Evolutionary conservation across 2,797 vertebrate species (phyloP).

Genomic region (Scolopax rusticola): DNA sequence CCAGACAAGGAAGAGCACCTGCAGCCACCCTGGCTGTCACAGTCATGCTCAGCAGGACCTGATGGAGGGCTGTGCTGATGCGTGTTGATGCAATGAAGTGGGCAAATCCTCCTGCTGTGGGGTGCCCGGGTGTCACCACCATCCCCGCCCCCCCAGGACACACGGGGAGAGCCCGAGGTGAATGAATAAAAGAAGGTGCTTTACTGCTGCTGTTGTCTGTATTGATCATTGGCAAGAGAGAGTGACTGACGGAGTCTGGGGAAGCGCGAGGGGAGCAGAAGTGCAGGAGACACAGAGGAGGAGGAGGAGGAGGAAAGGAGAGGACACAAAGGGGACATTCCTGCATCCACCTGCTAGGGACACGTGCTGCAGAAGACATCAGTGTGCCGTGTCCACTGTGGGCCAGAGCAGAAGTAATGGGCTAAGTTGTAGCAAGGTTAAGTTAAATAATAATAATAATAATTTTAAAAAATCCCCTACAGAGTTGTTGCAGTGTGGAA

Average conservation of each 20-base stretch:
- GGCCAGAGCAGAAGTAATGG: neutral
- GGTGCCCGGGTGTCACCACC: neutral
- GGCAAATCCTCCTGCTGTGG: neutral
- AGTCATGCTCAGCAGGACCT: neutral
- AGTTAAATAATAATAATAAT: neutral
- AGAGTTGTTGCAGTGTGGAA: neutral
- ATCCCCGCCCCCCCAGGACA: neutral
- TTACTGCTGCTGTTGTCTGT: neutral
- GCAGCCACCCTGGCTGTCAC: neutral
- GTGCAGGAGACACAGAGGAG: neutral
- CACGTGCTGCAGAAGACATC: neutral
- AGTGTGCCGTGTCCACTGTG: accelerated
- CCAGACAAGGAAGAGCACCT: neutral
- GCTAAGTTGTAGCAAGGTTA: neutral
- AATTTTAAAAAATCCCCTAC: neutral
- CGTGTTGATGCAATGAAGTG: neutral
- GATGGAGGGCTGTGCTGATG: neutral
- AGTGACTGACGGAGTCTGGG: neutral
- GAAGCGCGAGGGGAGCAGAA: neutral
- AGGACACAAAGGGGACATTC: neutral
- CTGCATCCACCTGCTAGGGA: neutral
- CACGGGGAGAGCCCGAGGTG: accelerated
- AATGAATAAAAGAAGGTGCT: neutral
- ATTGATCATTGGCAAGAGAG: neutral
- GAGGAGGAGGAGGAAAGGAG: neutral